These are phyloP conservation scores for Pavo muticus DNA, from an alignment of 2,113 vertebrate genomes.

Conservation along the genomic window DNA sequence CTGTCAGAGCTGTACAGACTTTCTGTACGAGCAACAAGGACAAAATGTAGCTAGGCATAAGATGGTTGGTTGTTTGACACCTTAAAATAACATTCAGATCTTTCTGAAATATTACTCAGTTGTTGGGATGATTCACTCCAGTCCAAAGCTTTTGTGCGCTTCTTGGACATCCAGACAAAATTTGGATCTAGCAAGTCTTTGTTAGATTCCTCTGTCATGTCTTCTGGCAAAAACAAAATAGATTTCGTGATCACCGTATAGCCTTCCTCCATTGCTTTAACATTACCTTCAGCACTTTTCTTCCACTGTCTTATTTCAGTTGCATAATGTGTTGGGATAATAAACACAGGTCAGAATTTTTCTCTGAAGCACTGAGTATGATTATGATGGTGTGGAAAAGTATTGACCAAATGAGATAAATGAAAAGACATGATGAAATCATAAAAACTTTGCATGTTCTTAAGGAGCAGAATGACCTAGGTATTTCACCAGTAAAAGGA, in stretches of 20 bases:
- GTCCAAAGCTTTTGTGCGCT: background rate
- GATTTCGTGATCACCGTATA: background rate
- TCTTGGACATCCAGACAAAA: background rate
- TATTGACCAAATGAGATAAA: background rate
- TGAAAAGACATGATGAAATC: background rate
- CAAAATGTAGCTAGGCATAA: background rate
- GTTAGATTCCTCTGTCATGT: background rate
- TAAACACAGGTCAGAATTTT: background rate
- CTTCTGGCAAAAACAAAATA: background rate
- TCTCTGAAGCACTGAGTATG: background rate
- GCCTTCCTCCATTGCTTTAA: background rate
- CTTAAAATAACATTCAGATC: background rate
- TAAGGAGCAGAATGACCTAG: background rate
- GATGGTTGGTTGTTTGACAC: background rate
- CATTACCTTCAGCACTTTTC: background rate
- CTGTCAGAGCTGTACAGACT: background rate
- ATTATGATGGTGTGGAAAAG: background rate
- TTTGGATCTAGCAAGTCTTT: background rate
- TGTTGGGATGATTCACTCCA: background rate
- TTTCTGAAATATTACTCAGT: background rate
- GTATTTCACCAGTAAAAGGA: background rate
- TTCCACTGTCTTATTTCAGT: background rate
- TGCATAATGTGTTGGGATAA: background rate
- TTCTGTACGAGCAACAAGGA: background rate
- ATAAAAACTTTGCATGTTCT: background rate